Evolutionary conservation across 2,888 invertebrate genomes (phyloP), one percentile per base, ranked within the genome.

Genomic region (Tiliacea citrago): DNA sequence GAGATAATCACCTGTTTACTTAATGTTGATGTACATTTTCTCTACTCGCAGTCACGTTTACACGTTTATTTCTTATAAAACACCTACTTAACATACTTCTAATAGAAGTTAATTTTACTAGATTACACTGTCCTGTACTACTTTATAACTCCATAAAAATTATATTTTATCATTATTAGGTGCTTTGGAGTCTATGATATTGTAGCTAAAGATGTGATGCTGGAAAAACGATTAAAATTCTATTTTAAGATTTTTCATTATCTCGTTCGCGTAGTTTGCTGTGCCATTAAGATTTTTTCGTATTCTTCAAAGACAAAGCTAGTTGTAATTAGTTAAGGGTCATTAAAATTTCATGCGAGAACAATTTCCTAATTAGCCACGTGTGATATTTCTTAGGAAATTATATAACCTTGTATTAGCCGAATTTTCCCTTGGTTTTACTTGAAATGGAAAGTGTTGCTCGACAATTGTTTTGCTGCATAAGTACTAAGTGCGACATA

Each of bases 401-500:
- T 83, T 83, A 83, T 74, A 77, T 83, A 83, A 83, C 55, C 51
- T 71, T 65, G 67, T 42, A 49, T 76, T 72, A 51, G 68, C 39
- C 55, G 35, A 24, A 73, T 84, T 86, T 86, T 88, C 81, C 72
- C 82, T 82, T 53, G 51, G 61, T 87, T 82, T 76, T 69, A n/a
- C 76, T 47, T 68, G 72, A 87, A 86, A 88, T 83, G 70, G 89
- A 90, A 91, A 90, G 90, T 90, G 81, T 80, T 75, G 62, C 47
- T 55, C 49, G 45, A 60, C 76, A 66, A 81, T 70, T 71, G 70
- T 73, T 68, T 62, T 58, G 10, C 53, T 57, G 63, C 35, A 4
- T 68, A 61, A 21, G 60, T 79, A 68, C 35, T 62, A 45, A 63
- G 58, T 49, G 55, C n/a, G 10, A 18, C 35, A 47, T 42, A 47